A percentile compares a stretch with the other conserved stretches of the same genome.
Evolutionary conservation across 2,113 vertebrate genomes (phyloP).

Genomic region (Numenius arquata): DNA sequence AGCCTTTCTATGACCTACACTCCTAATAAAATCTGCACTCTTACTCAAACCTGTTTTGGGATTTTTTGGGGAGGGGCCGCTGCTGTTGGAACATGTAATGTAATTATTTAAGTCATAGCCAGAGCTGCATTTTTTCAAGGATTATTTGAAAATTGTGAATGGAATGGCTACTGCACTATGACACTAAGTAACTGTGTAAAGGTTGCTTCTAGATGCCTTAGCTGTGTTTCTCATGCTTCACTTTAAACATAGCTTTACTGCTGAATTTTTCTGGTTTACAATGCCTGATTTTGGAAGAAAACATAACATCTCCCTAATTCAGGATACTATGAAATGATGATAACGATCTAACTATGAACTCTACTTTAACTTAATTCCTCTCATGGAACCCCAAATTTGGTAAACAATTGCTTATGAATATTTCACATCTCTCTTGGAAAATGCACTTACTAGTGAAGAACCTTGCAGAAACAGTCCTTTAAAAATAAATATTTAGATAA

Average conservation of each 20-base stretch:
- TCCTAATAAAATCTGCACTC: not conserved
- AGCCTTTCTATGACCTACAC: not conserved
- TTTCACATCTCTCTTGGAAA: not conserved
- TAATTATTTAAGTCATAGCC: not conserved
- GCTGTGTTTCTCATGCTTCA: not conserved
- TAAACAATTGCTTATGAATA: not conserved
- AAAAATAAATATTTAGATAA: not conserved
- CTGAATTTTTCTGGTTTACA: not conserved
- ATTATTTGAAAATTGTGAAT: not conserved
- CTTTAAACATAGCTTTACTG: not conserved
- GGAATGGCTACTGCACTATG: not conserved
- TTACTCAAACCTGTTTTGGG: not conserved
- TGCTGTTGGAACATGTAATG: not conserved
- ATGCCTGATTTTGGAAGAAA: not conserved
- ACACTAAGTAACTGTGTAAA: not conserved
- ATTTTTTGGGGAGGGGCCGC: rapidly evolving
- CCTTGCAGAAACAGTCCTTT: not conserved
- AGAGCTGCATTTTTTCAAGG: not conserved
- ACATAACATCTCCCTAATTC: not conserved
- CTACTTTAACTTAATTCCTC: not conserved
- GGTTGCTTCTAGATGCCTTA: not conserved
- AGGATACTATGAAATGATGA: not conserved
- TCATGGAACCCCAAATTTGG: not conserved
- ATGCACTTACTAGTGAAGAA: not conserved
- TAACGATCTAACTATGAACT: not conserved